Conservation (phyloP, 1,140 invertebrate species). For the Pomacea maculata region DNA sequence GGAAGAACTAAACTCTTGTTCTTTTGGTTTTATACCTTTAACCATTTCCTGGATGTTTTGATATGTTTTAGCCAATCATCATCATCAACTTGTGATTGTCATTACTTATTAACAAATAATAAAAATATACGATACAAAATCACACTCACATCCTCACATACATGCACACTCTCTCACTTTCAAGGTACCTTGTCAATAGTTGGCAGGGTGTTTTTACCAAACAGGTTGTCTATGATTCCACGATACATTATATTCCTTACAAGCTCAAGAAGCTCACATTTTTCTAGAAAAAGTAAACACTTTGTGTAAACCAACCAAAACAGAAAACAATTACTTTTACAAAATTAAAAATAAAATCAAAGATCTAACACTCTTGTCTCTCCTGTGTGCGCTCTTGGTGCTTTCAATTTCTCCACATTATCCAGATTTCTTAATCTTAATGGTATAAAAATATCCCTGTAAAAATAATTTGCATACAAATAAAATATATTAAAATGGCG, state of each 20-base stretch:
- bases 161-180: background rate
- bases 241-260: slow-evolving; percentile 51
- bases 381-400: no score
- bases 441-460: no score
- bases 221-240: slow-evolving; percentile 49
- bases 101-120: background rate
- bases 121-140: background rate
- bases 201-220: slow-evolving; percentile 46
- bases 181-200: slow-evolving; percentile 31
- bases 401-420: no score
- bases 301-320: background rate
- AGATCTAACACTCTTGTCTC: no score
- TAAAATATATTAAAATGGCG: no score
- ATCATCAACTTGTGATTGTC: background rate
- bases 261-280: slow-evolving; percentile 36
- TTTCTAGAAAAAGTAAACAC: slow-evolving; percentile 31
- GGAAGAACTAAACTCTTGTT: no score
- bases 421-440: no score
- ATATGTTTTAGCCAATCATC: no score
- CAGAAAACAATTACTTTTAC: background rate
- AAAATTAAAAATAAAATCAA: background rate
- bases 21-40: no score
- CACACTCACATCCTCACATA: background rate
- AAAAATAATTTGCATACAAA: no score
- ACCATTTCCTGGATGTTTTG: no score